phyloP scores from a whole-genome alignment of 2,888 invertebrate genomes.

The Subacronicta megacephala region DNA sequence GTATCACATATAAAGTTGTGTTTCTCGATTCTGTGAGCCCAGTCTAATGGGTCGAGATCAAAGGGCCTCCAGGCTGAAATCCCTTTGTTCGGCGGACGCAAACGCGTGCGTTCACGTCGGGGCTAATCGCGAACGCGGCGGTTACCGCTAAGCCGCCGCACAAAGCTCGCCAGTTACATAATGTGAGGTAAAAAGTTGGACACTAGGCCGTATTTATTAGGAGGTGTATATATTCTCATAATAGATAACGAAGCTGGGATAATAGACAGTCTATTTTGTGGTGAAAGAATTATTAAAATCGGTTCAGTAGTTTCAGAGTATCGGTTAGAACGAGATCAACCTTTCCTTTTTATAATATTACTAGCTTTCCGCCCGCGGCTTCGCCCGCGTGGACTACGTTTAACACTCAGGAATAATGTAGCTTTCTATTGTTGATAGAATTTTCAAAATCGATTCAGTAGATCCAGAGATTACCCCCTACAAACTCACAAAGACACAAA shows the following conservation, averaged over 20 bases:
- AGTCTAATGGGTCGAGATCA: conserved; percentile 63
- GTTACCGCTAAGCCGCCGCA: conserved; percentile 52
- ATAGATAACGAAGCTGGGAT: conserved; percentile 31
- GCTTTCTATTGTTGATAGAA: too few relatives aligned
- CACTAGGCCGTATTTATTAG: conserved; percentile 46
- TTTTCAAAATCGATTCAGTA: too few relatives aligned
- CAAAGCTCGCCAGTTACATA: conserved; percentile 51
- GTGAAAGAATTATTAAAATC: too few relatives aligned
- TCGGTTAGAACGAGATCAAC: too few relatives aligned
- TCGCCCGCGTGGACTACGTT: too few relatives aligned
- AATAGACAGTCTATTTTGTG: too few relatives aligned
- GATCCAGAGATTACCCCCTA: too few relatives aligned
- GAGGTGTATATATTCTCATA: conserved; percentile 43
- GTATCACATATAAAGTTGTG: conserved; percentile 53
- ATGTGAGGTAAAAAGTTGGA: conserved; percentile 47
- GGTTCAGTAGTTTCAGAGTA: too few relatives aligned
- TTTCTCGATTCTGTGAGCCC: conserved; percentile 45
- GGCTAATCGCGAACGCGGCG: conserved; percentile 51
- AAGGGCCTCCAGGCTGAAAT: conserved; percentile 51
- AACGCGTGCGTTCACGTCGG: conserved; percentile 50
- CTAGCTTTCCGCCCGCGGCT: too few relatives aligned
- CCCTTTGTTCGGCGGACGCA: conserved; percentile 49
- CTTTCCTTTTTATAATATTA: too few relatives aligned
- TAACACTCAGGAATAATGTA: too few relatives aligned
- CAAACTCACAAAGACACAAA: too few relatives aligned